phyloP scores from a whole-genome alignment of 2,888 invertebrate species.

The Crossocerus cetratus region DNA sequence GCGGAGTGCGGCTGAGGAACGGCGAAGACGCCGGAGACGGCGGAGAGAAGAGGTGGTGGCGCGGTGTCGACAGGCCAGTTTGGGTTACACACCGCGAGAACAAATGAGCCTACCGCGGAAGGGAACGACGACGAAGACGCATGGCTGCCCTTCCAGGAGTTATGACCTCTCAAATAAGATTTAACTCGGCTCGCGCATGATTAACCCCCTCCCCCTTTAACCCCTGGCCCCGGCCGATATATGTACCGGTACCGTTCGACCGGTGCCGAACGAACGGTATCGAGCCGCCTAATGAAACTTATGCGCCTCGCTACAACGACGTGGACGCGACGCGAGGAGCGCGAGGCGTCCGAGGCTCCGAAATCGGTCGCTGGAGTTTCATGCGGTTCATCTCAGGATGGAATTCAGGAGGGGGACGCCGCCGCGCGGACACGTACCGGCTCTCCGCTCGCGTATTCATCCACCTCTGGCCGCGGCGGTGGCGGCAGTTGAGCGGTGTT shows the following conservation, averaged over 20 bases:
- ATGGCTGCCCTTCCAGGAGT: constrained; percentile 27
- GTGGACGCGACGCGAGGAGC: background rate
- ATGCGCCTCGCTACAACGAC: background rate
- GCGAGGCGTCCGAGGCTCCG: background rate
- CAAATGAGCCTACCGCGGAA: constrained; percentile 62
- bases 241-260: no score
- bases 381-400: background rate
- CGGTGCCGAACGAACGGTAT: background rate
- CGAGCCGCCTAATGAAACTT: background rate
- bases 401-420: no score
- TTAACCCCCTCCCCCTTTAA: background rate
- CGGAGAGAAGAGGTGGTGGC: constrained; percentile 19
- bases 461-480: constrained; percentile 34
- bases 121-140: constrained; percentile 41
- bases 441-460: constrained; percentile 10
- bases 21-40: background rate
- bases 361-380: background rate
- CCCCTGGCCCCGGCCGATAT: no score
- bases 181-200: constrained; percentile 37
- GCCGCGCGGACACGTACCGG: background rate
- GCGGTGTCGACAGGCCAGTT: constrained; percentile 47
- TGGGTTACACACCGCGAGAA: constrained; percentile 65
- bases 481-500: constrained; percentile 65
- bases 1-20: background rate
- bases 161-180: constrained; percentile 21